Evolutionary conservation across 1,140 invertebrate genomes (phyloP).

Genomic region (Meloidogyne floridensis): DNA sequence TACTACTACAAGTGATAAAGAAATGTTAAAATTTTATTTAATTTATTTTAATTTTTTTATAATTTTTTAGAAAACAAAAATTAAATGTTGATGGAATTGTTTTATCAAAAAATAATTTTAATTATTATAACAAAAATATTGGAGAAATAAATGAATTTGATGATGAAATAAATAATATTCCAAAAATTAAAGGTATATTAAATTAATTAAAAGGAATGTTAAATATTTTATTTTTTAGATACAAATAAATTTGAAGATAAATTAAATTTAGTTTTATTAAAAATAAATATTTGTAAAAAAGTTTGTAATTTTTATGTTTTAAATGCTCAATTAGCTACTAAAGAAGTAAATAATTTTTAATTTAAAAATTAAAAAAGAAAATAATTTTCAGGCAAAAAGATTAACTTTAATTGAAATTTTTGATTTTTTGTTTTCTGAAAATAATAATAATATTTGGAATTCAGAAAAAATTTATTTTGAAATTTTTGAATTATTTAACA

Average conservation of each 20-base stretch:
- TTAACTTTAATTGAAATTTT: neutral
- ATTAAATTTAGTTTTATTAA: neutral
- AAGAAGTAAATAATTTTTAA: neutral
- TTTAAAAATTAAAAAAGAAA: neutral
- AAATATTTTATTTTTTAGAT: neutral
- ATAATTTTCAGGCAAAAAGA: neutral
- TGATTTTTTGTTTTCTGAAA: neutral
- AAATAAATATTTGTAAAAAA: conserved; percentile 10
- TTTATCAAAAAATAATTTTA: neutral
- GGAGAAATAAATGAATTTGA: neutral
- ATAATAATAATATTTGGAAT: neutral
- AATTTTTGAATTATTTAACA: neutral
- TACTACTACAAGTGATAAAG: neutral
- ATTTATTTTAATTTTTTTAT: neutral
- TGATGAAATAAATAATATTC: neutral
- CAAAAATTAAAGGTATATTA: conserved; percentile 1
- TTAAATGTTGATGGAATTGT: neutral
- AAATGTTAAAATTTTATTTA: neutral
- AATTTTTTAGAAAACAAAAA: neutral
- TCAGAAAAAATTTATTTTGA: conserved; percentile 1
- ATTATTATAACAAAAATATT: neutral
- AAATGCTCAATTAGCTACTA: neutral
- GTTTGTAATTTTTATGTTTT: neutral
- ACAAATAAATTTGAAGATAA: neutral
- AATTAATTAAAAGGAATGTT: neutral